Evolutionary conservation across 2,797 vertebrate species (phyloP), one percentile per base, ranked within the genome.

Genomic region (Spondyliosoma cantharus): DNA sequence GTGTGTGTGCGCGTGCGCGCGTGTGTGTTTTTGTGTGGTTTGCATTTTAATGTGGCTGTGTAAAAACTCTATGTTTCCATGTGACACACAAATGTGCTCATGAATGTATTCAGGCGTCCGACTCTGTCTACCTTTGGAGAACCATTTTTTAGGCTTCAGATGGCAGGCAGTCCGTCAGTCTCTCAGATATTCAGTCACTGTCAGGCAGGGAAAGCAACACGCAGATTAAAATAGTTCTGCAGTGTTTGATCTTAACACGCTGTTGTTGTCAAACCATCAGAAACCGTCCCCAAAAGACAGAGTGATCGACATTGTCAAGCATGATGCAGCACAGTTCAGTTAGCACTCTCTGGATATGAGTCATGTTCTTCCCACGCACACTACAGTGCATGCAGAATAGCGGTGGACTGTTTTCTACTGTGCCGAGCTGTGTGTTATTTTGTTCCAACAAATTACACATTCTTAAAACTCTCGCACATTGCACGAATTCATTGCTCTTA

Each of bases 241-340:
- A 63, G 27, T 9, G 49, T 85, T 86, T 81, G 62, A 85, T 80
- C 69, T 60, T 66, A 87, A 81, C 71, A 81, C 73, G 60, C 19
- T 85, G 63, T 83, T 90, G 87, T 84, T 89, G 90, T 92, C 83
- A 87, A 76, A 77, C 76, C 66, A 85, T 89, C 82, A 87, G 75
- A 85, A 81, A 76, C 22, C 50, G 32, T 78, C 82, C 71, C 73
- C 83, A 65, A 64, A 80, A 79, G 60, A 53, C 70, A 2, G 7
- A 82, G 69, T 61, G 84, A 87, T 89, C 58, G 74, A 76, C 75
- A 56, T 22, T 62, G 86, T 89, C 82, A 87, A 89, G 77, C 84
- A 87, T 92, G 92, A 93, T 92, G 86, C 91, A 92, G 92, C 93
- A 90, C 81, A 68, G 87, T 83, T 87, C 45, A 7, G 59, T 86